These are phyloP conservation scores for cat (Felis catus) DNA, from an alignment of 2,113 vertebrate genomes.

Conservation along the genomic window F.catus_Fca126_mat1.0 CM031427.1:14735001-14735500, in stretches of 20 bases:
- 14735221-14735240: background rate
- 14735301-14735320: no score
- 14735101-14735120: background rate
- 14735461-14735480: constrained; percentile 1
- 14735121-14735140: background rate
- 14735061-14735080: background rate
- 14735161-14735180: background rate
- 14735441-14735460: background rate
- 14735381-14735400: no score
- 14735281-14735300: no score
- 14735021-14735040: background rate
- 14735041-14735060: background rate
- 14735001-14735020: background rate
- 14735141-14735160: background rate
- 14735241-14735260: no score
- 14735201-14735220: background rate
- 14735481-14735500: background rate
- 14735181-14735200: background rate
- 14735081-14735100: background rate
- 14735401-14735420: no score
- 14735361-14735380: no score
- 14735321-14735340: no score
- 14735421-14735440: no score
- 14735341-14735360: no score
- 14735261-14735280: no score